phyloP scores from a whole-genome alignment of 2,113 vertebrate species.

The Rhea americana region DNA sequence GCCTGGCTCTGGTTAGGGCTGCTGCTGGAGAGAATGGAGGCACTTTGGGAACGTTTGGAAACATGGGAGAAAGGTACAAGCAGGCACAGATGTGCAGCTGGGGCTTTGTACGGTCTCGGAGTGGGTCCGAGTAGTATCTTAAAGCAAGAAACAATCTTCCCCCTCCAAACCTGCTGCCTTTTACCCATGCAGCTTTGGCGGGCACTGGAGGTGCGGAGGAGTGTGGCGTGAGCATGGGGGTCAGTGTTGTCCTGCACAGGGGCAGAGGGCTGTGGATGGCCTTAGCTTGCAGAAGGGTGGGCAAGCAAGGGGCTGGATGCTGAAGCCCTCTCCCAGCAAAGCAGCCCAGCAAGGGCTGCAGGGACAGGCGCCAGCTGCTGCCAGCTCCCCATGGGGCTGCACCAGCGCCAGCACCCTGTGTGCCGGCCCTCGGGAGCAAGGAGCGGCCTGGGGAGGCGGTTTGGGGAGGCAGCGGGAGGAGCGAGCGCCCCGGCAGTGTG shows the following conservation, averaged over 20 bases:
- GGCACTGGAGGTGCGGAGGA: neutral
- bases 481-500: slow-evolving; percentile 9
- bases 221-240: neutral
- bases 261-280: neutral
- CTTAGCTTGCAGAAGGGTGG: neutral
- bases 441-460: rapidly evolving
- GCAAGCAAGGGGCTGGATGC: neutral
- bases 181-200: slow-evolving; percentile 25
- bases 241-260: rapidly evolving
- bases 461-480: neutral
- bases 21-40: slow-evolving; percentile 46
- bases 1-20: neutral
- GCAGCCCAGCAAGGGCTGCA: neutral
- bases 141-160: neutral
- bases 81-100: slow-evolving; percentile 41
- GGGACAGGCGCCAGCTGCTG: neutral
- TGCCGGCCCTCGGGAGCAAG: rapidly evolving
- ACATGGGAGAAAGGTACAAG: slow-evolving; percentile 33
- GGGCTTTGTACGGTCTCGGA: slow-evolving; percentile 37
- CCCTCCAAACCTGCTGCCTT: neutral
- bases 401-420: neutral
- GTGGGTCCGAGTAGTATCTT: neutral
- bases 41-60: slow-evolving; percentile 53
- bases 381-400: rapidly evolving
- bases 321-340: neutral